phyloP scores from a whole-genome alignment of 2,113 vertebrate species.

The Hippolais icterina region DNA sequence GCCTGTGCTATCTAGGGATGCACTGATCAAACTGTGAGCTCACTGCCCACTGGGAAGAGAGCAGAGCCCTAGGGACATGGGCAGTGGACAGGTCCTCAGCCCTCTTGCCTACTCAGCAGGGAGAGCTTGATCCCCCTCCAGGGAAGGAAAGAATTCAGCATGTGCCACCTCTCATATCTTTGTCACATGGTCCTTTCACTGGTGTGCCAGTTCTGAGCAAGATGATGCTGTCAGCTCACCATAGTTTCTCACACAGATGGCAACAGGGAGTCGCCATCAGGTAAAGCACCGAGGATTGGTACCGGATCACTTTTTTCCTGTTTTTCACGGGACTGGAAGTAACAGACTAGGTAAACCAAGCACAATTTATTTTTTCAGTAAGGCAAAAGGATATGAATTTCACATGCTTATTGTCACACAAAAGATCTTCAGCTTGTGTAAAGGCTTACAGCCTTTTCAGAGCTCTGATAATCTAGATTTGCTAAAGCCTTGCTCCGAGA shows the following conservation, averaged over 20 bases:
- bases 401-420: background rate
- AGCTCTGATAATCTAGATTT: background rate
- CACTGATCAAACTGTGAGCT: background rate
- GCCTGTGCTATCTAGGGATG: background rate
- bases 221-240: background rate
- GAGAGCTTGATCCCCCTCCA: background rate
- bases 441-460: background rate
- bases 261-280: background rate
- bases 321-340: background rate
- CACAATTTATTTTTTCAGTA: background rate
- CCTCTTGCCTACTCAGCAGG: background rate
- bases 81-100: background rate
- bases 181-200: background rate
- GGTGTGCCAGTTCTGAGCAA: background rate
- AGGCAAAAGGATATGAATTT: slow-evolving; percentile 14
- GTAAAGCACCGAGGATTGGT: background rate
- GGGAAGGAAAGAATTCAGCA: background rate
- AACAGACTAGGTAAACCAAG: background rate
- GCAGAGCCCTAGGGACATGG: background rate
- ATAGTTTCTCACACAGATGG: background rate
- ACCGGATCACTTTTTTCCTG: background rate
- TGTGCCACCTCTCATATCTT: background rate
- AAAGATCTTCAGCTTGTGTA: background rate
- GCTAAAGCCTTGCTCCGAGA: background rate
- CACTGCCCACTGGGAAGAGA: background rate